These are phyloP conservation scores for Goniozus legneri DNA, from an alignment of 1,140 invertebrate genomes.

Conservation along the genomic window DNA sequence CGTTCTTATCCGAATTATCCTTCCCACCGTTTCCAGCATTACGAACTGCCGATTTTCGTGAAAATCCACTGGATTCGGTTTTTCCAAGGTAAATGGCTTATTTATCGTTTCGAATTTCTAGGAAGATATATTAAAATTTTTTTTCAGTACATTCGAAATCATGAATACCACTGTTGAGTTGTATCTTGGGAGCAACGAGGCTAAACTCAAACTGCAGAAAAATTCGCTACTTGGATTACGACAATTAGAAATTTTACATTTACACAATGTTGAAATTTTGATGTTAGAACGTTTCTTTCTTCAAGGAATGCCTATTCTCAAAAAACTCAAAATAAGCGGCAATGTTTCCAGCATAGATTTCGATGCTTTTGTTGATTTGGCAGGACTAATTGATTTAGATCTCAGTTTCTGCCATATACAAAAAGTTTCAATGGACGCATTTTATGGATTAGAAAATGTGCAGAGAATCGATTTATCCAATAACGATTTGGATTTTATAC, in stretches of 20 bases:
- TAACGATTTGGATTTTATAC: constrained; percentile 60
- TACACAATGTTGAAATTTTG: constrained; percentile 59
- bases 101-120: background rate
- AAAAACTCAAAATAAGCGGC: constrained; percentile 57
- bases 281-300: constrained; percentile 61
- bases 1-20: constrained; percentile 65
- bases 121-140: background rate
- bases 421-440: constrained; percentile 66
- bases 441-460: constrained; percentile 62
- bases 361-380: constrained; percentile 64
- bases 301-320: constrained; percentile 57
- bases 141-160: constrained; percentile 63
- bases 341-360: constrained; percentile 61
- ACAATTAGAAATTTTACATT: constrained; percentile 53
- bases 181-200: constrained; percentile 57
- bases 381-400: constrained; percentile 58
- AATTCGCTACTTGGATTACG: constrained; percentile 64
- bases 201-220: constrained; percentile 56
- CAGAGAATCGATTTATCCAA: constrained; percentile 61
- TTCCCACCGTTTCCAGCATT: constrained; percentile 68
- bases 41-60: constrained; percentile 58
- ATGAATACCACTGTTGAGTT: constrained; percentile 66
- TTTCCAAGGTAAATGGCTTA: constrained; percentile 54
- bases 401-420: constrained; percentile 61
- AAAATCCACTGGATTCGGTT: constrained; percentile 65